These are phyloP conservation scores for Drosophila sordidapex DNA, from an alignment of 2,888 invertebrate species.

Conservation along the genomic window DNA sequence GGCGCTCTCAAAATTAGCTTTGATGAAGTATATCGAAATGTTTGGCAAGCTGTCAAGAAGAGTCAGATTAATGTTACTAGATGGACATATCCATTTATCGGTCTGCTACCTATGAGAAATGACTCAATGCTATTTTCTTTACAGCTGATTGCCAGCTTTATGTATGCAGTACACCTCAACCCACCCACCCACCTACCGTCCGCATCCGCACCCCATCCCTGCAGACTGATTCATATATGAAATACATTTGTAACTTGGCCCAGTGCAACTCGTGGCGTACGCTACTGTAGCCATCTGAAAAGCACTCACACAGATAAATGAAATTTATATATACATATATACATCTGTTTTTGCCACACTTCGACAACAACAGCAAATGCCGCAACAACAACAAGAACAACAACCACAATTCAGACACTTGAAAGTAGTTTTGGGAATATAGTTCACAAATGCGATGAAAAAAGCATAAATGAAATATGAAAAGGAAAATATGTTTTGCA, in stretches of 20 bases:
- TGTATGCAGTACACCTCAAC: background rate
- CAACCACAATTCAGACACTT: conserved; percentile 34
- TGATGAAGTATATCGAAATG: conserved; percentile 16
- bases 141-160: background rate
- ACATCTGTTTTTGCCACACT: conserved; percentile 56
- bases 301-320: conserved; percentile 4
- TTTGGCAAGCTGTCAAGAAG: conserved; percentile 46
- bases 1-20: conserved; percentile 28
- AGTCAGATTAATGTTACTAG: conserved; percentile 22
- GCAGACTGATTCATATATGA: background rate
- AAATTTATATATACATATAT: background rate
- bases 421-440: conserved; percentile 64
- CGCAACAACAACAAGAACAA: conserved; percentile 28
- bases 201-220: background rate
- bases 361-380: conserved; percentile 30
- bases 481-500: conserved; percentile 63
- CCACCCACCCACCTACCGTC: no score
- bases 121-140: conserved; percentile 38
- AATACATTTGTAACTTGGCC: background rate
- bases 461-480: conserved; percentile 64
- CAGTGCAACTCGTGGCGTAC: conserved; percentile 28
- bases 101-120: conserved; percentile 14
- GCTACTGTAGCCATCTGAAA: conserved; percentile 48
- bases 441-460: conserved; percentile 32
- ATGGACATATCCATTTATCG: conserved; percentile 7